Evolutionary conservation across 2,888 invertebrate species (phyloP).

Genomic region (Volucella zonaria): DNA sequence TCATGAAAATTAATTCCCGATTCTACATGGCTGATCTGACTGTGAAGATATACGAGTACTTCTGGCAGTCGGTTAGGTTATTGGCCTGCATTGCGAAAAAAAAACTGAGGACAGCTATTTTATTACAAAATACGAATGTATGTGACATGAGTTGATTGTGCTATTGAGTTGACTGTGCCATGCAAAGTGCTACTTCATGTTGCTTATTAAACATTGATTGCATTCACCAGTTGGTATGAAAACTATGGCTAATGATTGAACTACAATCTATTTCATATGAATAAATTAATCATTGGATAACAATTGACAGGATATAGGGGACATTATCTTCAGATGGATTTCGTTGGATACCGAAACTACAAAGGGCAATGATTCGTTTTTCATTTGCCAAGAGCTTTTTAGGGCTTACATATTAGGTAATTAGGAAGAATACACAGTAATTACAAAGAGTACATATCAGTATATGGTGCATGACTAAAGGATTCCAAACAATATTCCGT

Average conservation of each 20-base stretch:
- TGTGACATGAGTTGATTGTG: background rate
- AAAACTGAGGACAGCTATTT: constrained; percentile 1
- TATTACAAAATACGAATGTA: background rate
- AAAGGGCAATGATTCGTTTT: no score
- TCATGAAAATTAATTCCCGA: constrained; percentile 21
- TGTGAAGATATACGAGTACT: constrained; percentile 11
- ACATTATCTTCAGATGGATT: no score
- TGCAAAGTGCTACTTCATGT: constrained; percentile 17
- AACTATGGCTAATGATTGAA: background rate
- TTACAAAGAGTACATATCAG: no score
- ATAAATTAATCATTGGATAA: no score
- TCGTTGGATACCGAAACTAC: no score
- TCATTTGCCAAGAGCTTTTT: no score
- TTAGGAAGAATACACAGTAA: no score
- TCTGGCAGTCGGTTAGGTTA: constrained; percentile 5
- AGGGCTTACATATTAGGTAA: no score
- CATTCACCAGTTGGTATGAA: background rate
- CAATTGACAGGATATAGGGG: no score
- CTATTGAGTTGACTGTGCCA: background rate
- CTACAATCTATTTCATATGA: background rate
- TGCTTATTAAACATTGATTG: constrained; percentile 33
- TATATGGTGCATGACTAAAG: no score
- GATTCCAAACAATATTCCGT: no score
- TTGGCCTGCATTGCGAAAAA: background rate
- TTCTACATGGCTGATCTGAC: constrained; percentile 38